Base-by-base conservation (phyloP, 2,113 vertebrate species). In the Nothoprocta perdicaria region DNA sequence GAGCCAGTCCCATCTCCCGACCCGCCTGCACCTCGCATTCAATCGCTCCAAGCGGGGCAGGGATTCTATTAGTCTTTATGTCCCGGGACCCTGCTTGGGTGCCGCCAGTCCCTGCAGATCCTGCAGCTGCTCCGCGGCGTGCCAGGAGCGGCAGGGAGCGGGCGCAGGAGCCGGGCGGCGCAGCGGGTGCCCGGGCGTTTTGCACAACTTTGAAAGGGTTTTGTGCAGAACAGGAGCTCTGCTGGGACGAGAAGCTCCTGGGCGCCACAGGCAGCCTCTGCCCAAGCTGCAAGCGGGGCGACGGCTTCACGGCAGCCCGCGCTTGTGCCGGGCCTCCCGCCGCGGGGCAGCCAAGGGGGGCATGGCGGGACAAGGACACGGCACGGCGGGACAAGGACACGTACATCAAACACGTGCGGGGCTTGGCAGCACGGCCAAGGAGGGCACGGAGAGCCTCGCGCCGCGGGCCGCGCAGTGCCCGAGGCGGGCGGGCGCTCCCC, bases 401-500 rank as follows among this genome's bases (percentile, higher is more conserved):
- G 4, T 2, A 3, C n/a, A 23, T 4, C n/a, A 14, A 58, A 24
- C 38, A 12, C 8, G 45, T 2, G 18, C 1, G 35, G 48, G 38
- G 63, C 24, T 33, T 5, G 65, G 65, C 19, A 40, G 33, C 2
- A 31, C 23, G 21, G 14, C n/a, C 18, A 14, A 0, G 45, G 14
- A 33, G 16, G 68, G 75, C 18, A 1, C 0, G 4, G 72, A 7
- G 60, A 74, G 12, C 46, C 73, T 11, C 23, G 62, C 2, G 3
- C 26, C 12, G 13, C 38, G 1, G 1, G 26, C 53, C 3, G 31
- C n/a, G 50, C 1, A 0, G 3, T 14, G 69, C 66, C 33, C 5
- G 5, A 31, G 48, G 48, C 31, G 19, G 19, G 16, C 8, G 35
- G 7, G 35, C 35, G 35, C 35, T 38, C 35, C 16, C 46, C 46